Percentiles rank a stretch among this genome's conserved stretches.
phyloP scores from a whole-genome alignment of 2,797 vertebrate genomes.

The Siniperca obscura region DNA sequence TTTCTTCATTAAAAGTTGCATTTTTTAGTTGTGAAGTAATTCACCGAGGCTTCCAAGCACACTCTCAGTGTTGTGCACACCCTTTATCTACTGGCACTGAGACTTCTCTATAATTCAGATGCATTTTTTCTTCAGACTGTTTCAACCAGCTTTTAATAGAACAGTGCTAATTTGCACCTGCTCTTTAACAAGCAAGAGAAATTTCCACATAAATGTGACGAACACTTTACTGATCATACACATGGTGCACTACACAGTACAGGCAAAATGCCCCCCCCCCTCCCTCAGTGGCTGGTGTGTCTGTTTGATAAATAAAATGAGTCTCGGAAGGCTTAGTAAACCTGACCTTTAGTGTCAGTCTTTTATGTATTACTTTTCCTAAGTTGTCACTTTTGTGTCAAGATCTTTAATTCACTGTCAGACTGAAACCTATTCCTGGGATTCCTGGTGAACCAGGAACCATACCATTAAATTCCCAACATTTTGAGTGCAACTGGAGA shows the following conservation, averaged over 20 bases:
- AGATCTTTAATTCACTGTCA: constrained; percentile 56
- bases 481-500: not conserved
- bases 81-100: constrained; percentile 8
- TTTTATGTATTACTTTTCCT: constrained; percentile 37
- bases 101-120: not conserved
- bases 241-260: not conserved
- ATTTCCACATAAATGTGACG: constrained; percentile 10
- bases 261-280: too few species aligned
- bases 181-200: constrained; percentile 20
- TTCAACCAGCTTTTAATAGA: constrained; percentile 27
- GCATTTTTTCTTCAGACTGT: not conserved
- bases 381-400: constrained; percentile 50
- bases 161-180: constrained; percentile 27
- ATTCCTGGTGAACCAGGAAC: constrained; percentile 24
- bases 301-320: constrained; percentile 57
- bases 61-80: not conserved
- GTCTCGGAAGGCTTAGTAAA: constrained; percentile 25
- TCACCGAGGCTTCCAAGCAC: not conserved
- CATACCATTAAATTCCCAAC: constrained; percentile 33
- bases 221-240: constrained; percentile 20
- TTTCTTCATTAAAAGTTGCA: constrained; percentile 7
- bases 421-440: constrained; percentile 23
- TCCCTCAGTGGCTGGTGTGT: not conserved
- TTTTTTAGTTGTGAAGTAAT: constrained; percentile 15
- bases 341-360: constrained; percentile 36